Percentiles rank a stretch among this genome's conserved stretches.
phyloP scores from a whole-genome alignment of 2,888 invertebrate genomes.

The Embidobia sp. region DNA sequence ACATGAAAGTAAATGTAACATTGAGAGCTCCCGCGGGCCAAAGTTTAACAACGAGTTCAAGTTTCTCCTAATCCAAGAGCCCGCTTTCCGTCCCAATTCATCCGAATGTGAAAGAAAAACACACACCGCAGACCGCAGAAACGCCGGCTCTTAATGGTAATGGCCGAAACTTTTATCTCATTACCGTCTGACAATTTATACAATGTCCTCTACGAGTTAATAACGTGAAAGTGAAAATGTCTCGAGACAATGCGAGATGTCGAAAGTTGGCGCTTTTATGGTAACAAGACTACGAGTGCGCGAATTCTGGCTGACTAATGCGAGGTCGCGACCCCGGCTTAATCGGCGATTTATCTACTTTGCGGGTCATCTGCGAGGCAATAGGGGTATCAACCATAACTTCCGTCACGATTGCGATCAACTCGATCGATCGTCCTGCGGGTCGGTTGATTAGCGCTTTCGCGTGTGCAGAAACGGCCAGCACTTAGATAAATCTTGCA shows the following conservation, averaged over 20 bases:
- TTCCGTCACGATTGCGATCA: slow-evolving; percentile 64
- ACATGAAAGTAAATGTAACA: no score
- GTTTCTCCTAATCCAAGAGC: no score
- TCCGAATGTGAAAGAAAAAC: no score
- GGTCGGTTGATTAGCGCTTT: slow-evolving; percentile 69
- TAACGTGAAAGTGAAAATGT: slow-evolving; percentile 65
- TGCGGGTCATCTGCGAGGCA: slow-evolving; percentile 60
- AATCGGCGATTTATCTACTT: slow-evolving; percentile 73
- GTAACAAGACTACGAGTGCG: slow-evolving; percentile 61
- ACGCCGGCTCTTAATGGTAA: slow-evolving; percentile 35
- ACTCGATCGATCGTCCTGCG: slow-evolving; percentile 65
- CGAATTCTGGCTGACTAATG: slow-evolving; percentile 69
- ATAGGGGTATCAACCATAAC: slow-evolving; percentile 65
- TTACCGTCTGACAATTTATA: slow-evolving; percentile 54
- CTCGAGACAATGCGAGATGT: slow-evolving; percentile 63
- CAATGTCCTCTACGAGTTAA: slow-evolving; percentile 59
- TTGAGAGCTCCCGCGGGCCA: no score
- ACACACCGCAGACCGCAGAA: slow-evolving; percentile 6
- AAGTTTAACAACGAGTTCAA: no score
- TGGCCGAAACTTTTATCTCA: slow-evolving; percentile 57
- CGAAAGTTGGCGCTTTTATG: slow-evolving; percentile 64
- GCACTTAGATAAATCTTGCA: slow-evolving; percentile 47
- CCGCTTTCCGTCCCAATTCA: no score
- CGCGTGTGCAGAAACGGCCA: slow-evolving; percentile 70
- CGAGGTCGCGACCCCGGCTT: slow-evolving; percentile 71